These are phyloP conservation scores for Phyllotreta striolata DNA, from an alignment of 2,888 invertebrate species.

Conservation along the genomic window DNA sequence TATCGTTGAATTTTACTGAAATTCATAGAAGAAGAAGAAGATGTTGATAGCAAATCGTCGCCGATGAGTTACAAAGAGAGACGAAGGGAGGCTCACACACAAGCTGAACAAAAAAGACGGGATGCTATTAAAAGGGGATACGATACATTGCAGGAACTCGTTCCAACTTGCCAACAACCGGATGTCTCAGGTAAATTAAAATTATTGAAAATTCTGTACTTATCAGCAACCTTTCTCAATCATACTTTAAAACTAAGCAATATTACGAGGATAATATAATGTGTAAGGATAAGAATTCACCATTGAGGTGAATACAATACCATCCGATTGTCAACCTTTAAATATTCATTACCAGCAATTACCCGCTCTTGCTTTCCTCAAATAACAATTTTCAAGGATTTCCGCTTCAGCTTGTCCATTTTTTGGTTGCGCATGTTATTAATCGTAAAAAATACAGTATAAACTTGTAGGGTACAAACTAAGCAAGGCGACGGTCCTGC, in stretches of 20 bases:
- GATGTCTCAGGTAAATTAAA: constrained; percentile 74
- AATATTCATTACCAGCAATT: too few relatives aligned
- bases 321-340: not conserved
- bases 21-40: constrained; percentile 65
- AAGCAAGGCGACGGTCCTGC: constrained; percentile 94
- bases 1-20: not conserved
- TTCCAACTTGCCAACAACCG: constrained; percentile 92
- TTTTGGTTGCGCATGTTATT: not conserved
- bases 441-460: not conserved
- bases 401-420: not conserved
- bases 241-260: too few relatives aligned
- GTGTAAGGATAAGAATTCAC: too few relatives aligned
- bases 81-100: constrained; percentile 92
- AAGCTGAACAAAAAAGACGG: constrained; percentile 95
- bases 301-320: not conserved
- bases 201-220: too few relatives aligned
- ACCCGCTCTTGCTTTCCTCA: too few relatives aligned
- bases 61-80: constrained; percentile 91
- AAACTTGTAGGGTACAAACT: constrained; percentile 76
- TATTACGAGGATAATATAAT: not conserved
- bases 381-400: not conserved
- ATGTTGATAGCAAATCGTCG: constrained; percentile 67
- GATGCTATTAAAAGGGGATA: constrained; percentile 98
- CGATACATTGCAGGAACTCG: constrained; percentile 90
- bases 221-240: too few relatives aligned